These are phyloP conservation scores for Melieria crassipennis DNA, from an alignment of 2,888 invertebrate species.

Conservation along the genomic window DNA sequence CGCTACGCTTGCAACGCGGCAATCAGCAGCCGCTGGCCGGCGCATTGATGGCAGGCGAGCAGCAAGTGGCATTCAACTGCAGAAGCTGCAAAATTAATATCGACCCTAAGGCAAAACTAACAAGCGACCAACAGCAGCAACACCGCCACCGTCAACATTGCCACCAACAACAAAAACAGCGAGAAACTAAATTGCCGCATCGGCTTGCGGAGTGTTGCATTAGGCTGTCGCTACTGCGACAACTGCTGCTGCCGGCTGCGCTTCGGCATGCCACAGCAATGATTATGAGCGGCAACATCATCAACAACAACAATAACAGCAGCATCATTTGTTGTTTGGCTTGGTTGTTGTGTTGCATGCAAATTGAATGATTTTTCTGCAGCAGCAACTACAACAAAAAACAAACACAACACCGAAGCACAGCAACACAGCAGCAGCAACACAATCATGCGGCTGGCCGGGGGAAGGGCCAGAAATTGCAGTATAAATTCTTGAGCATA, in stretches of 20 bases:
- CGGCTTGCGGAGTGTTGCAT: neutral
- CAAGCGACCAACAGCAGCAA: constrained; percentile 25
- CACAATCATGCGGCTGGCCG: neutral
- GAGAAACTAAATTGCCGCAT: constrained; percentile 4
- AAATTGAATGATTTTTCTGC: constrained; percentile 52
- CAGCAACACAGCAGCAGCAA: neutral
- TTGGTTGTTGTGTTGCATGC: constrained; percentile 45
- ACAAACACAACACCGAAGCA: neutral
- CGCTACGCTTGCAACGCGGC: constrained; percentile 9
- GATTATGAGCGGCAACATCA: neutral
- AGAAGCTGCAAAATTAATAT: constrained; percentile 36
- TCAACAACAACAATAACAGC: constrained; percentile 6
- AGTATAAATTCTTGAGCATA: constrained; percentile 24
- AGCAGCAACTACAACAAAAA: constrained; percentile 1
- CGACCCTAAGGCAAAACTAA: constrained; percentile 35
- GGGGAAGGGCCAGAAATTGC: constrained; percentile 5
- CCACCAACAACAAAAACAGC: constrained; percentile 36
- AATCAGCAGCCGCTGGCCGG: neutral
- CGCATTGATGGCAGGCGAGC: neutral
- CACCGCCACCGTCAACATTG: constrained; percentile 35
- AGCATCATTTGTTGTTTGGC: constrained; percentile 26
- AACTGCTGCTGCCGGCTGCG: neutral
- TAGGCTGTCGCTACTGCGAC: too few species aligned
- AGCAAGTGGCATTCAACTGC: constrained; percentile 16
- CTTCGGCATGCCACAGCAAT: neutral